Percentiles rank a stretch among this genome's conserved stretches.
phyloP scores from a whole-genome alignment of 2,888 invertebrate genomes.

The Abrostola triplasia region DNA sequence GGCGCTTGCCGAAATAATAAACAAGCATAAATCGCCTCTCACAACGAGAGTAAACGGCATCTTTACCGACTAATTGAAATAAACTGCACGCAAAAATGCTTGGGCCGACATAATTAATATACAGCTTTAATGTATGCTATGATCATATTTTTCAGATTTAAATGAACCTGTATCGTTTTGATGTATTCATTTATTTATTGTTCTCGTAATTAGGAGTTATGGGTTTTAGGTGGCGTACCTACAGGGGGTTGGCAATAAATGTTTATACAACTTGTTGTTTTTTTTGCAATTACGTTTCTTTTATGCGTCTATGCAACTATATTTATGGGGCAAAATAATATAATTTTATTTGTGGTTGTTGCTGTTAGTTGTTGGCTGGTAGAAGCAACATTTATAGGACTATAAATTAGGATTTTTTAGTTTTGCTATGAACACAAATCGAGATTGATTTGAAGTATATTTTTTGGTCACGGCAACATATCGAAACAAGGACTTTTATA shows the following conservation, averaged over 20 bases:
- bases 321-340: too few relatives aligned
- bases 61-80: conserved; percentile 72
- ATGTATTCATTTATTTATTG: conserved; percentile 42
- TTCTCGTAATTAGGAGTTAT: conserved; percentile 64
- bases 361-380: too few relatives aligned
- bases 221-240: conserved; percentile 47
- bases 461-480: too few relatives aligned
- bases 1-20: conserved; percentile 60
- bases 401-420: too few relatives aligned
- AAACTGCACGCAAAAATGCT: conserved; percentile 64
- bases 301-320: too few relatives aligned
- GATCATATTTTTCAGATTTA: conserved; percentile 50
- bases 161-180: conserved; percentile 46
- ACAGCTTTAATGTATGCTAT: conserved; percentile 41
- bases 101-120: conserved; percentile 26
- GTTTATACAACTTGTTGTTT: background rate
- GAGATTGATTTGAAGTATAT: too few relatives aligned
- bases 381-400: too few relatives aligned
- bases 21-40: conserved; percentile 70
- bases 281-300: background rate
- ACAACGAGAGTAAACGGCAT: conserved; percentile 60
- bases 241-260: conserved; percentile 26
- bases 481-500: too few relatives aligned
- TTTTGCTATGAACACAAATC: too few relatives aligned
- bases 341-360: too few relatives aligned